Evolutionary conservation across 2,113 vertebrate species (phyloP).

Genomic region (Ursus arctos): DNA sequence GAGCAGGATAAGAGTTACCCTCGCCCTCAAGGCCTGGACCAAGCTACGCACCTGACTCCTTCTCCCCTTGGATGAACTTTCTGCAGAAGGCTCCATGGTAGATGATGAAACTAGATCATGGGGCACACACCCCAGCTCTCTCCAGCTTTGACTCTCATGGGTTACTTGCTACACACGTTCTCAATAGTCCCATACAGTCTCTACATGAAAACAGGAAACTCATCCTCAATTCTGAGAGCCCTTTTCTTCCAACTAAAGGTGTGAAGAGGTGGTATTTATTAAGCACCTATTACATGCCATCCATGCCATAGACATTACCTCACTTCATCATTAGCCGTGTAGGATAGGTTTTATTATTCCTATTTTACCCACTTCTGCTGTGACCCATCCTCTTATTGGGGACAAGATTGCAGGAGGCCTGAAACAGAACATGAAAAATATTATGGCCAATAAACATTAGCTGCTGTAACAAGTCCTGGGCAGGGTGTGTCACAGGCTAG

Average conservation of each 20-base stretch:
- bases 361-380: not conserved
- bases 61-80: not conserved
- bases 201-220: conserved; percentile 22
- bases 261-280: conserved; percentile 56
- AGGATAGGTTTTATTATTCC: conserved; percentile 54
- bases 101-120: not conserved
- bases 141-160: not conserved
- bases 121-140: not conserved
- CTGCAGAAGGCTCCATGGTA: not conserved
- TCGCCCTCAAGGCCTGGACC: not conserved
- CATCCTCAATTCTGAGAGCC: not conserved
- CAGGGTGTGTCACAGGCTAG: conserved; percentile 50
- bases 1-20: not conserved
- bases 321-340: conserved; percentile 6
- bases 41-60: not conserved
- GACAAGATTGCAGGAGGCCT: conserved; percentile 13
- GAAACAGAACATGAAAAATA: conserved; percentile 54
- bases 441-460: not conserved
- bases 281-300: not conserved
- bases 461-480: conserved; percentile 59
- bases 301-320: conserved; percentile 52
- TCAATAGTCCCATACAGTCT: not conserved
- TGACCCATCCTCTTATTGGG: not conserved
- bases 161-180: not conserved
- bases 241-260: conserved; percentile 56